Base-by-base conservation (phyloP, 2,888 invertebrate species). In the Encarsia formosa region DNA sequence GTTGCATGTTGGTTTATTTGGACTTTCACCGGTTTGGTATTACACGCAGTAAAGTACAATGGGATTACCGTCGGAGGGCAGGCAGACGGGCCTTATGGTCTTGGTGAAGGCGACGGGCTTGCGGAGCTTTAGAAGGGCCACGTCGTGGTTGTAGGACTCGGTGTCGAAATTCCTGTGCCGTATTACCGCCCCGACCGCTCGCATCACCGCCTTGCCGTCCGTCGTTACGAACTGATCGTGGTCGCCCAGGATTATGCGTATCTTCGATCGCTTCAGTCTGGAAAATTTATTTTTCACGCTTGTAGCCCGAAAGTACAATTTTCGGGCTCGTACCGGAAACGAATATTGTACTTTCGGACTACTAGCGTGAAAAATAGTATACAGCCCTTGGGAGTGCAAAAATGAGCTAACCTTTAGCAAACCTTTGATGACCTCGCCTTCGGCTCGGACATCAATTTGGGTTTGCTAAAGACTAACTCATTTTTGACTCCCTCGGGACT, bases 131-230 rank as follows among this genome's bases (percentile, higher is more conserved):
- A 91, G 75, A 47, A 91, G 74, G 0, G 91, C 91, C 44, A 91
- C 88, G 68, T 91, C 91, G 69, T 91, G 90, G 73, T 91, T 91
- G 69, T 89, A 91, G 0, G 88, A 86, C 65, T 89, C 87, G 2
- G 87, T 83, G 70, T 91, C 89, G 70, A 91, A 91, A 73, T 87
- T 88, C 45, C 87, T 80, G 65, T 91, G 91, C 19, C 87, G 80
- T 42, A 89, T 84, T 49, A 91, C 82, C 29, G 86, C 78, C 20
- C 87, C 83, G 15, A 91, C 88, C 0, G 88, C 87, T 56, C 91
- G 77, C 85, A 90, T 90, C 64, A 89, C 84, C 15, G 90, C 88
- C 4, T 83, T 81, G 8, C 87, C 85, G 68, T 90, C 90, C 0
- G 84, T 81, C 1, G 87, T 88, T 22, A 86, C 80, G 44, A 86